Base-by-base conservation (phyloP, 1,140 invertebrate species). In the Leptonema lineaticorne region DNA sequence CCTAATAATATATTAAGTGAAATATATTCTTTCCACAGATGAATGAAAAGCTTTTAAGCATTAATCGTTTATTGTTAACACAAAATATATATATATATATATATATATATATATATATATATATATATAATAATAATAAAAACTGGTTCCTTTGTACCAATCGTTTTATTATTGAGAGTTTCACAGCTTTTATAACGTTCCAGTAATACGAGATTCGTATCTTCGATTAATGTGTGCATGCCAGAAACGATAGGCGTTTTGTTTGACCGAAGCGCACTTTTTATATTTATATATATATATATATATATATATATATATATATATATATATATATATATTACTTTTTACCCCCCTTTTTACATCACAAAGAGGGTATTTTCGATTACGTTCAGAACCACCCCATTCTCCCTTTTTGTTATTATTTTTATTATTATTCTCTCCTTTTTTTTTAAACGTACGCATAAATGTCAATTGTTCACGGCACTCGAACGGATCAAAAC, bases 251-350 rank as follows among this genome's bases (percentile, higher is more conserved):
- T 62, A 62, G 59, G 59, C 59, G 59, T 41, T 62, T 45, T 62
- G 33, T 62, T 62, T 62, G 59, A 62, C 59, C 59, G 33, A 62
- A 62, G 45, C 59, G 59, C 59, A 62, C 59, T 62, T 62, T 62
- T 62, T 62, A 4, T 62, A 1, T 20, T 20, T 33, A n/a, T 33
- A 6, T 33, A 33, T 33, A 6, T 33, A 33, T 33, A 6, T n/a
- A n/a, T n/a, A n/a, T n/a, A n/a, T n/a, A n/a, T n/a, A n/a, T n/a
- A n/a, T n/a, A n/a, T n/a, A 6, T 33, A 33, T 33, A 6, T 33
- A 33, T 33, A 6, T 11, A 6, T 33, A 5, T 33, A 33, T 33
- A 11, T 11, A 11, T 33, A 11, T 33, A 33, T 33, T 11, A 11
- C 11, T 11, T 33, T 11, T 41, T 41, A 3, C 37, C 16, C 37